These are phyloP conservation scores for Andrena bucephala DNA, from an alignment of 2,888 invertebrate genomes.

Conservation along the genomic window DNA sequence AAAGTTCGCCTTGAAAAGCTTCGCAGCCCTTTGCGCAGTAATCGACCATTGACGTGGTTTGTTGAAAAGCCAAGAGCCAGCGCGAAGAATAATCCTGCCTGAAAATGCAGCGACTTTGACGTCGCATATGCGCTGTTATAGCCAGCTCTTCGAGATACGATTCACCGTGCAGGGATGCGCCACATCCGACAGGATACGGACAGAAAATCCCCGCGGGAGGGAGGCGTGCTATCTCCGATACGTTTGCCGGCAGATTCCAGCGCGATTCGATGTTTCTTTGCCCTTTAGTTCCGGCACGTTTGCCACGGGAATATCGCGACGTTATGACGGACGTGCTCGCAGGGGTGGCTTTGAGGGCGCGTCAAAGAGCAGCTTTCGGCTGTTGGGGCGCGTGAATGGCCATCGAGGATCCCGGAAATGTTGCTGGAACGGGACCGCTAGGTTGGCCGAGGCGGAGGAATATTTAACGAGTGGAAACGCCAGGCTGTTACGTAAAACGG, in stretches of 20 bases:
- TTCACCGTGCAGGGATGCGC: neutral
- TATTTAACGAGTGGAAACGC: constrained; percentile 8
- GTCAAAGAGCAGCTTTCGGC: constrained; percentile 16
- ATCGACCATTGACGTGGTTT: neutral
- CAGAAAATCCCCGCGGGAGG: constrained; percentile 38
- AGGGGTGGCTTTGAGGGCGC: constrained; percentile 23
- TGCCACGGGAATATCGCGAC: constrained; percentile 53
- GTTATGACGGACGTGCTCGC: constrained; percentile 39
- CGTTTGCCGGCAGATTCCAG: constrained; percentile 1
- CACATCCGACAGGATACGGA: constrained; percentile 44
- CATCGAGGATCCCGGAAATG: constrained; percentile 27
- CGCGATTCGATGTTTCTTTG: constrained; percentile 49
- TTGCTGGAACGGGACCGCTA: neutral
- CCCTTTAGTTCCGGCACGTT: constrained; percentile 59
- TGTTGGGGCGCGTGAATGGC: constrained; percentile 13
- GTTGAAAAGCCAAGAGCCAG: neutral
- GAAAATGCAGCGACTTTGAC: neutral
- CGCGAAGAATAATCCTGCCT: neutral
- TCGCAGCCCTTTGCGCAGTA: neutral
- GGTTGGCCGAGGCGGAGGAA: neutral
- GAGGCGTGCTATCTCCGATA: constrained; percentile 1
- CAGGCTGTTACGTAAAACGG: constrained; percentile 5
- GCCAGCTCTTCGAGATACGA: neutral
- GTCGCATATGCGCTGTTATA: neutral
- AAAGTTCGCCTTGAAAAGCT: neutral